Conservation (phyloP, 2,113 vertebrate species). For the Herpailurus yagouaroundi region DNA sequence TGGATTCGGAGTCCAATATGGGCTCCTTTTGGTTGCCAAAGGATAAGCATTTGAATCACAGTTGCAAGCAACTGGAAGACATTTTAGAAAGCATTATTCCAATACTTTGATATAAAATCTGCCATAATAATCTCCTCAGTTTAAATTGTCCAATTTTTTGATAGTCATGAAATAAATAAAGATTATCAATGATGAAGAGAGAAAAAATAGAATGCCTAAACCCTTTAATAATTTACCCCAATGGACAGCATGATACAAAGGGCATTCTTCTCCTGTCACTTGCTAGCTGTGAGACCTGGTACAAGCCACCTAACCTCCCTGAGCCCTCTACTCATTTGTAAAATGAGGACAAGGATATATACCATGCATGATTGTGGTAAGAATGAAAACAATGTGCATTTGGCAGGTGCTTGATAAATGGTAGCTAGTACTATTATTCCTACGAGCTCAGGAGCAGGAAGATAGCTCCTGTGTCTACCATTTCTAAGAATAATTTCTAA, state of each 20-base stretch:
- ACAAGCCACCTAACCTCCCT: background rate
- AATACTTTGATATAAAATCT: background rate
- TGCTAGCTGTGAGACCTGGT: background rate
- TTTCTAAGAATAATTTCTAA: background rate
- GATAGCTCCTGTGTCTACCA: background rate
- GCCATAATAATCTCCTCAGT: background rate
- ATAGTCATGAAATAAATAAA: background rate
- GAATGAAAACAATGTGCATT: background rate
- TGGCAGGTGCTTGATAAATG: background rate
- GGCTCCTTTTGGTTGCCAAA: background rate
- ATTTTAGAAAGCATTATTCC: background rate
- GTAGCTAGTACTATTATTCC: background rate
- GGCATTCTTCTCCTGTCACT: background rate
- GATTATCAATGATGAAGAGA: background rate
- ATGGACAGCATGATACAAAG: background rate
- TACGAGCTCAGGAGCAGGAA: background rate
- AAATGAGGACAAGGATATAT: background rate
- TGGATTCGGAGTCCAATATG: background rate
- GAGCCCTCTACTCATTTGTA: background rate
- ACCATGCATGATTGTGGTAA: background rate
- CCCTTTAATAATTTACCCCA: background rate
- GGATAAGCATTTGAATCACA: background rate
- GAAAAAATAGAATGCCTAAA: background rate
- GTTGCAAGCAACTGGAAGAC: background rate
- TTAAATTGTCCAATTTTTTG: background rate